Conservation (phyloP, 1,140 invertebrate species). For the Sweltsa coloradensis region DNA sequence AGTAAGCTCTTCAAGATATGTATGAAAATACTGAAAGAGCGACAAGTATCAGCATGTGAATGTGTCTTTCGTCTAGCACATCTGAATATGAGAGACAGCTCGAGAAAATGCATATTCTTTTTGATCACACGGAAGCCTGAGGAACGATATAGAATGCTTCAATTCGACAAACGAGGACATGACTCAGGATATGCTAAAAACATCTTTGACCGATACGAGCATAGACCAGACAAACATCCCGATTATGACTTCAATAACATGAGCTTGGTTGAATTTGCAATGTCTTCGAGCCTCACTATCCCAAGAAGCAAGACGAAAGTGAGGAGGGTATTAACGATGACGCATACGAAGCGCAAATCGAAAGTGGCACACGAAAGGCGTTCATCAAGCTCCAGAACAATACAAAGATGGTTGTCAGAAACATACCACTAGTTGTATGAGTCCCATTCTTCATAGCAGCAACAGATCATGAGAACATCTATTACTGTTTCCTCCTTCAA, state of each 20-base stretch:
- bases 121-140: slow-evolving; percentile 27
- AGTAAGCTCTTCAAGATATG: slow-evolving; percentile 24
- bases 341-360: neutral
- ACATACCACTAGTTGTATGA: neutral
- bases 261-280: slow-evolving; percentile 25
- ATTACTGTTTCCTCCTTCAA: neutral
- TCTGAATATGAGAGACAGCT: slow-evolving; percentile 21
- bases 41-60: slow-evolving; percentile 25
- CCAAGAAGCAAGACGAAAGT: neutral
- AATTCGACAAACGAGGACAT: slow-evolving; percentile 19
- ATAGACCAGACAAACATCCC: slow-evolving; percentile 17
- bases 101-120: slow-evolving; percentile 22
- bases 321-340: slow-evolving; percentile 4
- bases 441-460: slow-evolving; percentile 24
- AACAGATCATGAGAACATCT: slow-evolving; percentile 17
- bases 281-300: slow-evolving; percentile 22
- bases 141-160: slow-evolving; percentile 24
- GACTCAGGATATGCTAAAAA: slow-evolving; percentile 22
- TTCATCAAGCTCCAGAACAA: slow-evolving; percentile 1
- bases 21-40: slow-evolving; percentile 15
- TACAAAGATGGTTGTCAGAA: slow-evolving; percentile 1
- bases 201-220: slow-evolving; percentile 28
- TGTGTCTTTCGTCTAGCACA: slow-evolving; percentile 26
- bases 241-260: slow-evolving; percentile 23
- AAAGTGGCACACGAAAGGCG: neutral